Evolutionary conservation across 1,140 invertebrate species (phyloP).

Genomic region (Heliconius melpomene): DNA sequence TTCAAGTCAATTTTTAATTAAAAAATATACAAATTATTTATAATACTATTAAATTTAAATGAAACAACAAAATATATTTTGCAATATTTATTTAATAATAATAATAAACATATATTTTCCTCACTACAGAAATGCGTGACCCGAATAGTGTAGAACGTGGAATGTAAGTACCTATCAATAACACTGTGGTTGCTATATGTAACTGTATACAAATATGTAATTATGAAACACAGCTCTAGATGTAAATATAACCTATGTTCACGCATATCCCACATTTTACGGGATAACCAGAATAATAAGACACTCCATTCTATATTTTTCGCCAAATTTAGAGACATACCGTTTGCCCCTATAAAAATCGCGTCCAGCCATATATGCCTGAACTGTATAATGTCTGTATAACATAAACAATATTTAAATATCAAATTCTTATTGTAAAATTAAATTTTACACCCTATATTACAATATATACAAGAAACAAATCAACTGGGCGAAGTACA

Average conservation of each 20-base stretch:
- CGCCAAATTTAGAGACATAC: neutral
- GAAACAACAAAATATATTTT: slow-evolving; percentile 24
- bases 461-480: slow-evolving; percentile 69
- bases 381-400: neutral
- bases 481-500: slow-evolving; percentile 67
- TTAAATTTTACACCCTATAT: slow-evolving; percentile 52
- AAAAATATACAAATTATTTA: too few relatives aligned
- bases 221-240: neutral
- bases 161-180: slow-evolving; percentile 67
- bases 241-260: neutral
- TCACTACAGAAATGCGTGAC: slow-evolving; percentile 62
- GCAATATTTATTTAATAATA: slow-evolving; percentile 45
- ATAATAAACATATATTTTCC: slow-evolving; percentile 55
- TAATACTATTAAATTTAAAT: neutral
- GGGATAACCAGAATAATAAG: neutral
- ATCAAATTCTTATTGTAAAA: slow-evolving; percentile 51
- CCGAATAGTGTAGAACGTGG: slow-evolving; percentile 55
- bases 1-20: too few relatives aligned
- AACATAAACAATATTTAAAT: slow-evolving; percentile 39
- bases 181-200: neutral
- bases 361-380: neutral
- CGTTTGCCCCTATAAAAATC: neutral
- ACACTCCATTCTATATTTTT: neutral
- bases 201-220: neutral
- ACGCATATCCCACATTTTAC: neutral